phyloP scores from a whole-genome alignment of 2,888 invertebrate genomes.

The Pardosa pseudoannulata region DNA sequence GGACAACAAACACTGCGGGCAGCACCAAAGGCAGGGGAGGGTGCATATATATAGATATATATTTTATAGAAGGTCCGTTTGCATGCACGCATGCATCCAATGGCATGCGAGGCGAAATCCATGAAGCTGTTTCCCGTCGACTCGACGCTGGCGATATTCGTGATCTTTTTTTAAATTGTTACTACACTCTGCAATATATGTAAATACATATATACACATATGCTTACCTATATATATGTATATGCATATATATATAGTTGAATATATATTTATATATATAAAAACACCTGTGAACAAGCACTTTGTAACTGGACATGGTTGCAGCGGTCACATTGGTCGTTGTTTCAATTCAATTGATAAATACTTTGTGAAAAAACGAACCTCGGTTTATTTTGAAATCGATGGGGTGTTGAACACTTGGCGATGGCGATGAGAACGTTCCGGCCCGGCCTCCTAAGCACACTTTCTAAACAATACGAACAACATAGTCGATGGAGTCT shows the following conservation, averaged over 20 bases:
- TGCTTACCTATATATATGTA: too few relatives aligned
- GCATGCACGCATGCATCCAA: too few relatives aligned
- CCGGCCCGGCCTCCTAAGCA: slow-evolving; percentile 64
- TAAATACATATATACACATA: too few relatives aligned
- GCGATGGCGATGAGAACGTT: slow-evolving; percentile 57
- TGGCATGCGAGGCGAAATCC: too few relatives aligned
- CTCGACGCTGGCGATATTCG: background rate
- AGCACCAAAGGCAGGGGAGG: background rate
- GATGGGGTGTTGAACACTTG: background rate
- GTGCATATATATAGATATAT: background rate
- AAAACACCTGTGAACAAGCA: too few relatives aligned
- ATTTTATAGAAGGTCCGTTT: too few relatives aligned
- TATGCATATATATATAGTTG: too few relatives aligned
- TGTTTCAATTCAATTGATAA: background rate
- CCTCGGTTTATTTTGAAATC: slow-evolving; percentile 12
- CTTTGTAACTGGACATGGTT: background rate
- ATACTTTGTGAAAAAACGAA: slow-evolving; percentile 48
- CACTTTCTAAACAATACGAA: slow-evolving; percentile 64
- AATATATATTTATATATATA: background rate
- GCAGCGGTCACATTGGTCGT: background rate
- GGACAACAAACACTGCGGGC: slow-evolving; percentile 11
- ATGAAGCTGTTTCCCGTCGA: background rate
- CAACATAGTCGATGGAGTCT: slow-evolving; percentile 52
- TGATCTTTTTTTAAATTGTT: background rate
- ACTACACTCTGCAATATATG: too few relatives aligned